These are phyloP conservation scores for Cyphomyrmex costatus DNA, from an alignment of 1,140 invertebrate genomes.

Conservation along the genomic window DNA sequence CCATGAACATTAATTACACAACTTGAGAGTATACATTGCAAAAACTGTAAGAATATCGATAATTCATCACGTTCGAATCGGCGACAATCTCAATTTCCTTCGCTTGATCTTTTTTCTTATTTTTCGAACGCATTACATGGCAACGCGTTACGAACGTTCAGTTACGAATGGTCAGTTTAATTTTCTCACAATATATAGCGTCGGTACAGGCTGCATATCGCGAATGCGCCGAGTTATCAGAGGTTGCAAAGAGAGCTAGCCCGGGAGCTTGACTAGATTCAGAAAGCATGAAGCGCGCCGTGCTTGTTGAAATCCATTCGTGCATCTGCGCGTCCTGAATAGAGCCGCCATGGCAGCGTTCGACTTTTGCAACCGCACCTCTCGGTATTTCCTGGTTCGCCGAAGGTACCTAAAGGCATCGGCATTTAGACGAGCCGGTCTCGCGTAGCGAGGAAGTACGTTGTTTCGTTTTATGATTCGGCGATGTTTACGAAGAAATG, in stretches of 20 bases:
- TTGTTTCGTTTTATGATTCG: slow-evolving; percentile 47
- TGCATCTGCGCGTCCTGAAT: slow-evolving; percentile 70
- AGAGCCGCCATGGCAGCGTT: slow-evolving; percentile 32
- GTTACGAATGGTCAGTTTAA: slow-evolving; percentile 58
- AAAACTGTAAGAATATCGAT: slow-evolving; percentile 28
- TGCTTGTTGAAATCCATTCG: slow-evolving; percentile 74
- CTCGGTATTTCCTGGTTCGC: slow-evolving; percentile 71
- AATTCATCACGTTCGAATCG: slow-evolving; percentile 13
- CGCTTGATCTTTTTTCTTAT: not conserved
- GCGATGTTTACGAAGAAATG: slow-evolving; percentile 17
- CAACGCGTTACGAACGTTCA: not conserved
- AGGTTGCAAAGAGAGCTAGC: slow-evolving; percentile 53
- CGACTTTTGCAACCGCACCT: slow-evolving; percentile 69
- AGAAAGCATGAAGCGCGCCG: slow-evolving; percentile 60
- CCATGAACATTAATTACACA: slow-evolving; percentile 15
- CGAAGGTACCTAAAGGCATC: slow-evolving; percentile 32
- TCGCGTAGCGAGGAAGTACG: slow-evolving; percentile 8
- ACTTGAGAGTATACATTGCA: not conserved
- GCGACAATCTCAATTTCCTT: slow-evolving; percentile 7
- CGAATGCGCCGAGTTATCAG: slow-evolving; percentile 70
- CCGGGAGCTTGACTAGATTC: slow-evolving; percentile 51
- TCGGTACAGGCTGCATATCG: slow-evolving; percentile 49
- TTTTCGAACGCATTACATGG: not conserved
- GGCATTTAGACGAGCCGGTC: slow-evolving; percentile 59
- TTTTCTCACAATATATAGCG: slow-evolving; percentile 48